These are phyloP conservation scores for Nansenia antarctica DNA, from an alignment of 2,113 vertebrate genomes.

Conservation along the genomic window DNA sequence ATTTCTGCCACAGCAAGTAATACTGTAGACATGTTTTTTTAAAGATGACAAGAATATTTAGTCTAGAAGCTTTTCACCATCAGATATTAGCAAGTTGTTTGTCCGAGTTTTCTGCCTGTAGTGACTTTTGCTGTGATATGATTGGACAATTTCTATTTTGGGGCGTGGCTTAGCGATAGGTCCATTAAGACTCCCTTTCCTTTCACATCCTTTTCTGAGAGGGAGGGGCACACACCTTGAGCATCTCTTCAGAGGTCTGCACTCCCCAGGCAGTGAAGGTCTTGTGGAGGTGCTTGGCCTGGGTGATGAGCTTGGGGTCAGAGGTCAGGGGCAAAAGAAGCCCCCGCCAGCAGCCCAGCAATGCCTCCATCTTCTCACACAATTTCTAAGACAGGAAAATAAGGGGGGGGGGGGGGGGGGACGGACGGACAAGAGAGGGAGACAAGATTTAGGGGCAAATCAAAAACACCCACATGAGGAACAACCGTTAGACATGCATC, in stretches of 20 bases:
- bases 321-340: slow-evolving; percentile 73
- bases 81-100: too few species aligned
- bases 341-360: slow-evolving; percentile 84
- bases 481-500: background rate
- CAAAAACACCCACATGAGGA: background rate
- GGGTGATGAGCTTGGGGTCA: slow-evolving; percentile 55
- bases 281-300: slow-evolving; percentile 59
- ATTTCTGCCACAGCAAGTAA: too few species aligned
- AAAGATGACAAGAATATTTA: too few species aligned
- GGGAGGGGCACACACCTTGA: slow-evolving; percentile 76
- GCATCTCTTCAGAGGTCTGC: slow-evolving; percentile 63
- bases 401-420: too few species aligned
- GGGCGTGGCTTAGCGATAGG: too few species aligned
- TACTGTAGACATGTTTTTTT: too few species aligned
- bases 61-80: too few species aligned
- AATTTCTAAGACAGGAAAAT: slow-evolving; percentile 74
- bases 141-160: too few species aligned
- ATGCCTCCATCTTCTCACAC: slow-evolving; percentile 76
- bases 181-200: too few species aligned
- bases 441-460: background rate
- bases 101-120: too few species aligned
- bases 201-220: too few species aligned
- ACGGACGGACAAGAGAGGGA: background rate
- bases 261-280: slow-evolving; percentile 69
- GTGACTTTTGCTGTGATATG: too few species aligned